Conservation (phyloP, 2,113 vertebrate species). For the Lontra canadensis region DNA sequence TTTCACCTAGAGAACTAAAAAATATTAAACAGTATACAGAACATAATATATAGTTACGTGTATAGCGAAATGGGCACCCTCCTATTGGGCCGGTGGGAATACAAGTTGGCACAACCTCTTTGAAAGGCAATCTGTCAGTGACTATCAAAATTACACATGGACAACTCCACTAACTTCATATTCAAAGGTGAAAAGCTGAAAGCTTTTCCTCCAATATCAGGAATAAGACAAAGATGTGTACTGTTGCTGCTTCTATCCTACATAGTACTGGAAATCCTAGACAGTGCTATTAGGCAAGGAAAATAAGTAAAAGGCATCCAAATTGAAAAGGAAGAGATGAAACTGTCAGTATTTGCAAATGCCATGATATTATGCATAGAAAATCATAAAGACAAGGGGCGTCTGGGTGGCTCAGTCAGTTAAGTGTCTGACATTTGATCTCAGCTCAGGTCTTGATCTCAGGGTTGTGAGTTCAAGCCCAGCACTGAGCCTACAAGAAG, state of each 20-base stretch:
- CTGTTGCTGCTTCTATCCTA: background rate
- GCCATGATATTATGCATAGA: background rate
- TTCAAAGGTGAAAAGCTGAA: background rate
- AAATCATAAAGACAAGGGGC: background rate
- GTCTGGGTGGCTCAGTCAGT: background rate
- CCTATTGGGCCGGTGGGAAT: background rate
- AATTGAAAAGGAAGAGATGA: background rate
- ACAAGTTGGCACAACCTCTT: background rate
- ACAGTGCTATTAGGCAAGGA: background rate
- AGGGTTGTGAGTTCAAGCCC: background rate
- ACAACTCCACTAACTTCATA: background rate
- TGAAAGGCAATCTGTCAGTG: background rate
- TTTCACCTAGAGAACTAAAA: background rate
- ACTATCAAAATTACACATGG: background rate
- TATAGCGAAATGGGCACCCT: background rate
- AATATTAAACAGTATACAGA: background rate
- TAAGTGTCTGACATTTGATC: background rate
- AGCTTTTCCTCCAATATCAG: background rate
- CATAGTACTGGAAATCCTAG: background rate
- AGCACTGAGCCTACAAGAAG: no score
- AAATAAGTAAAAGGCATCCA: background rate
- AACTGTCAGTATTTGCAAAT: background rate
- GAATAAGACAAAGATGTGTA: background rate
- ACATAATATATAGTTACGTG: background rate
- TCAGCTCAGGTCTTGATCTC: background rate